Evolutionary conservation across 2,797 vertebrate species (phyloP), one percentile per base, ranked within the genome.

Genomic region (Ctenopoma multispine): DNA sequence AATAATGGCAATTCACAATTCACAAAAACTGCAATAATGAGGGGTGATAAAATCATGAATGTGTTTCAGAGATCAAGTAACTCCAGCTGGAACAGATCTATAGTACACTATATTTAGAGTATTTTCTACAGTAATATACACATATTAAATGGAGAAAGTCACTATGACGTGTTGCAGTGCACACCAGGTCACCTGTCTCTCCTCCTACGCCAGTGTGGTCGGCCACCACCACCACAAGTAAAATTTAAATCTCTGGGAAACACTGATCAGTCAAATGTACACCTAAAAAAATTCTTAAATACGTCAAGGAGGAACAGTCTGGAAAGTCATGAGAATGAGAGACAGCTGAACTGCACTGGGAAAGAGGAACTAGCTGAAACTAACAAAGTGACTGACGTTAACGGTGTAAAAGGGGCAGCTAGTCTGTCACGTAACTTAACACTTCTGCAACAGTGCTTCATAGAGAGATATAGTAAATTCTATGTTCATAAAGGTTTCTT

Each of bases 311-410:
- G 15, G 21, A 59, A 43, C 34, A 41, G 44, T 68, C 36, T 67
- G 56, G 49, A 56, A 64, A 73, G 59, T 80, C 68, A 61, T 55
- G 62, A 67, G 62, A 63, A 60, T 21, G 70, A 56, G 75, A 54
- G 20, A 72, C 10, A 9, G 55, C 20, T 21, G 46, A 62, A 47
- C 1, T 20, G 2, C 2, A n/a, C 14, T 21, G 24, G 73, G 34
- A 87, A 85, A 85, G 77, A 84, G 81, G 84, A 89, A 87, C 75
- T 75, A 68, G 66, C 2, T 65, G 47, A 82, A 75, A 74, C 49
- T 15, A 58, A 61, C 23, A 3, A 46, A 62, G 17, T 14, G 23
- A 68, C 9, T 77, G 31, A 60, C 41, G 34, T 34, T 47, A 49
- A 27, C 4, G 29, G 6, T 3, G 27, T 29, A 10, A 34, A 29